phyloP scores from a whole-genome alignment of 1,140 invertebrate genomes.

The Magallana angulata region DNA sequence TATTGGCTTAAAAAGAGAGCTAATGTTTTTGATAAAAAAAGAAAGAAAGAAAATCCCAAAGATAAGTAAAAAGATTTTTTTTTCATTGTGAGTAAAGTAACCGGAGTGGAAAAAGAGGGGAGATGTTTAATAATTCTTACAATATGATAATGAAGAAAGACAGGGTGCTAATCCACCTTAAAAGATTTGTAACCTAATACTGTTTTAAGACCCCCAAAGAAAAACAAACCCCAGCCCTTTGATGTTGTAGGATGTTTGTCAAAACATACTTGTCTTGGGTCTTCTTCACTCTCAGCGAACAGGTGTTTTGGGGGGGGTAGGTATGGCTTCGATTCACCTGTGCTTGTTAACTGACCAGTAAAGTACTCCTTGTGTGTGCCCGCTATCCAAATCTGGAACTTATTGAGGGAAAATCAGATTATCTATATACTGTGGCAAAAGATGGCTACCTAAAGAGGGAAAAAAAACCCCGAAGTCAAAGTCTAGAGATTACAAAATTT shows the following conservation, averaged over 20 bases:
- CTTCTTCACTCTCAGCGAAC: not conserved
- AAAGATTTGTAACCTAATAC: constrained; percentile 25
- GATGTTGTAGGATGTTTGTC: constrained; percentile 3
- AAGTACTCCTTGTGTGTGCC: too few relatives aligned
- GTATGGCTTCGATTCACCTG: too few relatives aligned
- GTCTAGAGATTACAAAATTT: not conserved
- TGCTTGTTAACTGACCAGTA: too few relatives aligned
- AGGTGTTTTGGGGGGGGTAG: not conserved
- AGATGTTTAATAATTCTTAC: not conserved
- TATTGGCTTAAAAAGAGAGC: not conserved
- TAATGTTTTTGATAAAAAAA: not conserved
- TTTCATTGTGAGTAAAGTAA: not conserved
- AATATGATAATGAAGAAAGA: not conserved
- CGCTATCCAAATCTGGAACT: too few relatives aligned
- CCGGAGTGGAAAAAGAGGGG: not conserved
- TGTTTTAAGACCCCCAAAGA: not conserved
- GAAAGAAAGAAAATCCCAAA: not conserved
- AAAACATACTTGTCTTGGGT: not conserved
- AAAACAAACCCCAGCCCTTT: not conserved
- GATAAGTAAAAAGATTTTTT: too few relatives aligned
- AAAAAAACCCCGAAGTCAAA: not conserved
- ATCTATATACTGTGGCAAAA: not conserved
- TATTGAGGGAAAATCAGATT: too few relatives aligned
- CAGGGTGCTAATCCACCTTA: not conserved
- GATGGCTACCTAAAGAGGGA: not conserved